Conservation (phyloP, 2,797 vertebrate genomes). For the Pangasius mekongensis region DNA sequence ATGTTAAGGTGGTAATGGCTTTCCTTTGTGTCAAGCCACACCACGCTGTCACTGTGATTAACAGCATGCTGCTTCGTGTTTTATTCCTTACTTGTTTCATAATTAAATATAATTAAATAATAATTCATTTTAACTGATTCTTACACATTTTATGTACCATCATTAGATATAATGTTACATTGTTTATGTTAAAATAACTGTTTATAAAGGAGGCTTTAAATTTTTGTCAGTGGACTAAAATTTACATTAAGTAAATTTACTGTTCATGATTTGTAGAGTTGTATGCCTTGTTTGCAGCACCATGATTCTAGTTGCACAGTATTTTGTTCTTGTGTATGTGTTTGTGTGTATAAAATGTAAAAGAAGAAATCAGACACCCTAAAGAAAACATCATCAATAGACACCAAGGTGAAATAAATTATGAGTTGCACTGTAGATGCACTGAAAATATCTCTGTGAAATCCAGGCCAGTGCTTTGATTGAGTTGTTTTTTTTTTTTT, state of each 20-base stretch:
- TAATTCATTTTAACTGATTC: too few species aligned
- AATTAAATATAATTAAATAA: slow-evolving; percentile 1
- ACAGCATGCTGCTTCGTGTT: background rate
- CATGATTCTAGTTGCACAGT: background rate
- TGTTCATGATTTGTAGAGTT: background rate
- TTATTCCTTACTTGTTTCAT: background rate
- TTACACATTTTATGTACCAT: too few species aligned
- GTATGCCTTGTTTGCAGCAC: background rate
- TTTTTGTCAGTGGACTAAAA: background rate
- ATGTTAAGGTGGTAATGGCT: background rate
- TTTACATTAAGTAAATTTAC: too few species aligned
- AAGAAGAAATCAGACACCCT: background rate
- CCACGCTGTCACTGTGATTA: too few species aligned
- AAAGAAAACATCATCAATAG: background rate
- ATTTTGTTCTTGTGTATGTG: background rate
- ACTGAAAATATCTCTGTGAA: background rate
- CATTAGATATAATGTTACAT: background rate
- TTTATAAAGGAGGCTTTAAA: background rate
- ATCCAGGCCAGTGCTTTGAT: slow-evolving; percentile 11
- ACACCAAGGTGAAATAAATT: background rate
- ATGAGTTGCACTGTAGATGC: background rate
- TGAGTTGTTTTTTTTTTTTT: slow-evolving; percentile 24
- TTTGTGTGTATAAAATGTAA: background rate
- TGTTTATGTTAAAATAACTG: background rate
- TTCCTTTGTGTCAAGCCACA: background rate